These are phyloP conservation scores for Fundulus diaphanus DNA, from an alignment of 2,797 vertebrate genomes.

Conservation along the genomic window DNA sequence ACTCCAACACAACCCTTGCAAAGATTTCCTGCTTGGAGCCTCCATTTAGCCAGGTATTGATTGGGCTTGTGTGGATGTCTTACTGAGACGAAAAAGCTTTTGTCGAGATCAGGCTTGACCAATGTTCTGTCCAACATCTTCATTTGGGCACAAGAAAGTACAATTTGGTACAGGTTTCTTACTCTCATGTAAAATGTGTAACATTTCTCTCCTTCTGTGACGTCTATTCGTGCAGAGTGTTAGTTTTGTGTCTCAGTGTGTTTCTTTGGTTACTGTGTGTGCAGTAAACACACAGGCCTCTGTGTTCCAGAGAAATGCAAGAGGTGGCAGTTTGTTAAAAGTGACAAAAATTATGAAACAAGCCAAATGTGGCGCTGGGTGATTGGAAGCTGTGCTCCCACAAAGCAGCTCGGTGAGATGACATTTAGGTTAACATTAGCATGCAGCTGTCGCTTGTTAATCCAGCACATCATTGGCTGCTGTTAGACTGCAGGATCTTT, in stretches of 20 bases:
- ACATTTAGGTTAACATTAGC: neutral
- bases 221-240: neutral
- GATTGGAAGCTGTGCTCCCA: neutral
- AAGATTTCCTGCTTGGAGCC: constrained; percentile 25
- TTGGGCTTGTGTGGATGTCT: constrained; percentile 29
- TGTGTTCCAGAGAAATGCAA: neutral
- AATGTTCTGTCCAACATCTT: neutral
- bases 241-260: neutral
- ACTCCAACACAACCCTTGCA: constrained; percentile 25
- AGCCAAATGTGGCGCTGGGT: neutral
- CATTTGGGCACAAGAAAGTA: neutral
- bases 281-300: neutral
- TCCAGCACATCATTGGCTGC: neutral
- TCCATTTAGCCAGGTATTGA: constrained; percentile 41
- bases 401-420: neutral
- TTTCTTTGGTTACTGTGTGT: constrained; percentile 1
- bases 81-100: constrained; percentile 29
- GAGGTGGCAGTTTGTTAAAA: neutral
- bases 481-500: neutral
- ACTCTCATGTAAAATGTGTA: neutral
- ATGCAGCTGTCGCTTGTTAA: neutral
- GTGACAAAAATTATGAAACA: neutral
- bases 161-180: neutral
- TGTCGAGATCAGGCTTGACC: constrained; percentile 11
- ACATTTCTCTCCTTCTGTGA: neutral